These are phyloP conservation scores for Formica aserva DNA, from an alignment of 2,888 invertebrate species.

Conservation along the genomic window DNA sequence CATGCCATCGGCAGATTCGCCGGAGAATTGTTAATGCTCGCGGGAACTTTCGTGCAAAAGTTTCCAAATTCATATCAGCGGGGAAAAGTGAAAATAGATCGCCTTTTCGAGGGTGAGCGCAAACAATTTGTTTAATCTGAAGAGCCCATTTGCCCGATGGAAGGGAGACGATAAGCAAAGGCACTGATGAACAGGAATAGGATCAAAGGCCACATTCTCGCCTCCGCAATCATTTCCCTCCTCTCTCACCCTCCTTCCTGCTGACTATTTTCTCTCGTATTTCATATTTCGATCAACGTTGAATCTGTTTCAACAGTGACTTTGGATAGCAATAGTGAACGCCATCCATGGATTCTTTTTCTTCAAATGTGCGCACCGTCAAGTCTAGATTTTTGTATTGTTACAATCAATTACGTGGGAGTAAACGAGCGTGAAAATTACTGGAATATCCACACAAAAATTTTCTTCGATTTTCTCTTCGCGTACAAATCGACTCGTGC, in stretches of 20 bases:
- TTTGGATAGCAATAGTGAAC: not conserved
- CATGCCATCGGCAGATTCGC: not conserved
- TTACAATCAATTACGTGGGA: not conserved
- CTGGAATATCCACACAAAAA: constrained; percentile 9
- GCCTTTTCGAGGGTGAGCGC: constrained; percentile 60
- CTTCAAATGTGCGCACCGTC: not conserved
- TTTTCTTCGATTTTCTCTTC: not conserved
- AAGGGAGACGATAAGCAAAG: constrained; percentile 61
- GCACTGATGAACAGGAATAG: constrained; percentile 66
- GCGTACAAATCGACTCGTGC: not conserved
- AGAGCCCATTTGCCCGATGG: constrained; percentile 64
- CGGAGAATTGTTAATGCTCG: constrained; percentile 35
- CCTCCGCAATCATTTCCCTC: constrained; percentile 21
- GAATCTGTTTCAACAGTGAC: not conserved
- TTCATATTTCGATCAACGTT: not conserved
- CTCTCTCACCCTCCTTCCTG: not conserved
- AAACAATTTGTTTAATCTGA: constrained; percentile 71
- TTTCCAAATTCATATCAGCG: constrained; percentile 46
- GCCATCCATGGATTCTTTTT: not conserved
- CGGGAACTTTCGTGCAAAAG: constrained; percentile 25
- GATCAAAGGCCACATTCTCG: constrained; percentile 64
- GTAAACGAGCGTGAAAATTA: not conserved
- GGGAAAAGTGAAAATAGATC: constrained; percentile 47
- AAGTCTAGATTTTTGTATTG: not conserved
- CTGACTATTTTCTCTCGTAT: not conserved